Base-by-base conservation (phyloP, 1,140 invertebrate species). In the Latrodectus geometricus region DNA sequence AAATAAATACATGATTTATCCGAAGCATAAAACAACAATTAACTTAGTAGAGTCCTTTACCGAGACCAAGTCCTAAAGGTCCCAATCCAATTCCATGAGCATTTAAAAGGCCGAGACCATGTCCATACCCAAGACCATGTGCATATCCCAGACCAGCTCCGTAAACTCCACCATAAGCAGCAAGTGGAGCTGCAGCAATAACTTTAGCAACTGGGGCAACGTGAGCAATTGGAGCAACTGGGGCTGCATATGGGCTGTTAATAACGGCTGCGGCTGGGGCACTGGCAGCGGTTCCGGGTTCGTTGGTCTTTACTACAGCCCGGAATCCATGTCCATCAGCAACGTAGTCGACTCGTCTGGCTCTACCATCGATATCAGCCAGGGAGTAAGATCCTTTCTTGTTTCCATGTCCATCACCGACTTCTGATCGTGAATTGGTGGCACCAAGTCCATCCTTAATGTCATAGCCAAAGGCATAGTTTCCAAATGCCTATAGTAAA, bases 391-490 rank as follows among this genome's bases (percentile, higher is more conserved):
- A 72, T 15, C 87, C 88, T 52, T 76, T 56, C 17, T 68, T 69
- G 52, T 89, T 89, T 11, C 89, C 89, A 49, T 86, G 68, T 21
- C 74, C 89, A 65, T 89, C 89, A 21, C 88, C 89, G 9, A 78
- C 76, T 73, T 89, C 89, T 14, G 74, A 50, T 7, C 89, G 86
- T 9, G 75, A 87, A 54, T 89, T 89, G 21, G 73, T 61, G 4
- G 89, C 88, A 8, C 89, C 88, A 7, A 85, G 50, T 15, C 56
- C 85, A 54, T 89, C 88, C 15, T 54, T 68, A n/a, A 89, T 89
- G 5, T 89, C 83, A 49, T 89, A 89, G 50, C 77, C 86, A 78
- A 89, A 89, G 35, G 72, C 65, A 75, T 89, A 89, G 56, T 88
- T 89, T 17, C 88, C 89, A 61, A 88, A 50, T 78, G 52, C 73